These are phyloP conservation scores for Physella acuta DNA, from an alignment of 1,140 invertebrate species.

Conservation along the genomic window DNA sequence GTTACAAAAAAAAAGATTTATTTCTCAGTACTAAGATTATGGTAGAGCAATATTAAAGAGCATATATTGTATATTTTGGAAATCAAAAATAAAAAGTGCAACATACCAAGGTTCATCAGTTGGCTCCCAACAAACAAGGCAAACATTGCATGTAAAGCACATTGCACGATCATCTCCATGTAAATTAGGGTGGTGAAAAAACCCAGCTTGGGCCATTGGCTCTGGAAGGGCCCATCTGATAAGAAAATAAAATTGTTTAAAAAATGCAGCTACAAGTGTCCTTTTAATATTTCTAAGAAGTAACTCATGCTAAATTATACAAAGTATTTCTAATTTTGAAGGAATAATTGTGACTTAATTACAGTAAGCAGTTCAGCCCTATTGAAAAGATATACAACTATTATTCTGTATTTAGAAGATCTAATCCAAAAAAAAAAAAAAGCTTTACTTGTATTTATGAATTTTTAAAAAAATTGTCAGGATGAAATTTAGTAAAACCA, in stretches of 20 bases:
- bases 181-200: slow-evolving; percentile 88
- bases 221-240: slow-evolving; percentile 87
- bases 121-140: slow-evolving; percentile 92
- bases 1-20: slow-evolving; percentile 6
- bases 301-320: too few species aligned
- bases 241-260: slow-evolving; percentile 8
- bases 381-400: too few species aligned
- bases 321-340: too few species aligned
- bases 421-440: too few species aligned
- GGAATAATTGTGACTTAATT: too few species aligned
- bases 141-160: slow-evolving; percentile 92
- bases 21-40: not conserved
- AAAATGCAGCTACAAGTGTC: too few species aligned
- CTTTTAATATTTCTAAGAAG: too few species aligned
- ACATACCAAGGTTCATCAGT: slow-evolving; percentile 83
- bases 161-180: slow-evolving; percentile 88
- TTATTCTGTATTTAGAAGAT: too few species aligned
- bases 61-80: not conserved
- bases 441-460: too few species aligned
- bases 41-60: not conserved
- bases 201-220: slow-evolving; percentile 93
- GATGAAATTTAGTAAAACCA: too few species aligned
- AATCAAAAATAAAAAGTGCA: not conserved
- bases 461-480: too few species aligned
- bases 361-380: too few species aligned